Percentiles rank a stretch among this genome's conserved stretches.
These are phyloP conservation scores for Microtus richardsoni DNA, from an alignment of 2,113 vertebrate genomes.

Conservation along the genomic window DNA sequence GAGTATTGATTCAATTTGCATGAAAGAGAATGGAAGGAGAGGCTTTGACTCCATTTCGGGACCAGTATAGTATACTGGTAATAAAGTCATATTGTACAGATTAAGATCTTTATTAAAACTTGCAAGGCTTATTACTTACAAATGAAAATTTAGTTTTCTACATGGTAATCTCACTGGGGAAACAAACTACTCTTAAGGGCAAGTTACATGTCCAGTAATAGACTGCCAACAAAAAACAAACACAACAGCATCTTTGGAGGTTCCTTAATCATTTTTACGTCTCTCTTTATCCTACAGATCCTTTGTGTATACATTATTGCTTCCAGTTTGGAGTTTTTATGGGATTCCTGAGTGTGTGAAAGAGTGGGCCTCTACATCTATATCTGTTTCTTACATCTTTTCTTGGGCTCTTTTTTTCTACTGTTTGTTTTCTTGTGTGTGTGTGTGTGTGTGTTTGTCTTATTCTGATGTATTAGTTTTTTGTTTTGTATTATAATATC, in stretches of 20 bases:
- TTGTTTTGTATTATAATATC: not conserved
- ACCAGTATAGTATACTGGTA: not conserved
- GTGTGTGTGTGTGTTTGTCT: not conserved
- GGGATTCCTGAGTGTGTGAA: not conserved
- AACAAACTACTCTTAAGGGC: not conserved
- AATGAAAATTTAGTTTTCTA: not conserved
- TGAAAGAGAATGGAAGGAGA: slow-evolving; percentile 15
- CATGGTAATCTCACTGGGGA: not conserved
- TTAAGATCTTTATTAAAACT: not conserved
- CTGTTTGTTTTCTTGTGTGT: not conserved
- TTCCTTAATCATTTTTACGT: not conserved
- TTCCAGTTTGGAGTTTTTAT: not conserved
- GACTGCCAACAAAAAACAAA: not conserved
- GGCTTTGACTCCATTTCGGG: not conserved
- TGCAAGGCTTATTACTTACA: not conserved
- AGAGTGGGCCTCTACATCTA: not conserved
- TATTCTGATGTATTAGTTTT: not conserved
- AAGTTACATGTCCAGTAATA: not conserved
- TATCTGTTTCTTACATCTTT: not conserved
- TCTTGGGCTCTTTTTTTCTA: too few relatives aligned
- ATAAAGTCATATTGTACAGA: not conserved
- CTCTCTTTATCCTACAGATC: not conserved
- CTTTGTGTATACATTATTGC: not conserved
- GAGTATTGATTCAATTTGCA: slow-evolving; percentile 5
- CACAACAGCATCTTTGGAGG: not conserved